phyloP scores from a whole-genome alignment of 2,797 vertebrate genomes.

The Pristis pectinata region DNA sequence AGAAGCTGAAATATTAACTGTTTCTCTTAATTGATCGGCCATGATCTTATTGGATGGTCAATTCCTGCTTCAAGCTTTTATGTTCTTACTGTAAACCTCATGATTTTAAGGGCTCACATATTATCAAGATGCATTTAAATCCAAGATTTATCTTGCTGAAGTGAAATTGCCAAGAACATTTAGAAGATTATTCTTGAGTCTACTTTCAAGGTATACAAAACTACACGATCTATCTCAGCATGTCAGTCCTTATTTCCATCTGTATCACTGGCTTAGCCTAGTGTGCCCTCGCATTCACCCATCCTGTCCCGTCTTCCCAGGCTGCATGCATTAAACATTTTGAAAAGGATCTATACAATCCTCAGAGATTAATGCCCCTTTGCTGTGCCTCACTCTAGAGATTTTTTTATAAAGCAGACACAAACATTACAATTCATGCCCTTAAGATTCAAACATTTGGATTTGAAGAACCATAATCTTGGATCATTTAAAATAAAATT shows the following conservation, averaged over 20 bases:
- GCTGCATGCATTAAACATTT: not conserved
- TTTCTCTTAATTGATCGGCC: no score
- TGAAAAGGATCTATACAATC: not conserved
- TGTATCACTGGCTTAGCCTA: not conserved
- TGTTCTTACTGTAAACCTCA: not conserved
- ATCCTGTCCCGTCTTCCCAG: not conserved
- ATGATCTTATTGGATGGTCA: no score
- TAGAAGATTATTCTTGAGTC: not conserved
- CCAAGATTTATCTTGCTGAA: not conserved
- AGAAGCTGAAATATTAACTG: no score
- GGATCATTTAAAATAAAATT: not conserved
- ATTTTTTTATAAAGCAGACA: not conserved
- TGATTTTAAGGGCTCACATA: not conserved
- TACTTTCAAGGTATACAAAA: not conserved
- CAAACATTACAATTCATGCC: not conserved
- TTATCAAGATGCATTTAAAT: not conserved
- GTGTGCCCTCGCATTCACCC: not conserved
- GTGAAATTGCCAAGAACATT: not conserved
- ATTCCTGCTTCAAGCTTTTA: no score
- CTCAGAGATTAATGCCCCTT: not conserved
- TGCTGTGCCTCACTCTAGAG: not conserved
- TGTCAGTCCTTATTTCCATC: not conserved
- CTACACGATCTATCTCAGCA: not conserved
- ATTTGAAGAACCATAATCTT: not conserved
- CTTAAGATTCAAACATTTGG: slow-evolving; percentile 4